Conservation (phyloP, 2,797 vertebrate species). For the Petrocephalus sullivani region DNA sequence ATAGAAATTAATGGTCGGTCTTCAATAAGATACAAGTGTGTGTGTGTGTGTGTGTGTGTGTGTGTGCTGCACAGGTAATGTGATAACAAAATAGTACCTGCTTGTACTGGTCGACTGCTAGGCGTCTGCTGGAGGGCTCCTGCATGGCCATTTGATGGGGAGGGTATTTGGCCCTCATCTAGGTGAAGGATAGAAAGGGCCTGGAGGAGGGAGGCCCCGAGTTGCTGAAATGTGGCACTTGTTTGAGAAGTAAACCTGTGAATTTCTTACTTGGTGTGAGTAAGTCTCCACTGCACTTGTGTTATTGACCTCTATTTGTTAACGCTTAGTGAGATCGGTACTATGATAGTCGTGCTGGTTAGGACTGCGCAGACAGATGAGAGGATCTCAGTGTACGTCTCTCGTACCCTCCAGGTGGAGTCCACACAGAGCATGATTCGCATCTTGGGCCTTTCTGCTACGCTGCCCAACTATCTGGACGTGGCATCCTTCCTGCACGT, state of each 20-base stretch:
- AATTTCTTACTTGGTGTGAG: not conserved
- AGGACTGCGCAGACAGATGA: not conserved
- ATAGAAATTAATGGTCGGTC: too few relatives aligned
- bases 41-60: too few relatives aligned
- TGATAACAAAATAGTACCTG: not conserved
- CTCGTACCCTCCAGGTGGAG: conserved; percentile 72
- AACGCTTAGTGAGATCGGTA: not conserved
- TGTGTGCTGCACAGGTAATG: not conserved
- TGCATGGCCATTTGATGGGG: not conserved
- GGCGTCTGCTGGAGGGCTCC: not conserved
- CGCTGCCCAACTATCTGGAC: conserved; percentile 93
- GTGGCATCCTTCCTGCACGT: conserved; percentile 90
- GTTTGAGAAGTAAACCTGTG: not conserved
- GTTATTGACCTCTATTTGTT: not conserved
- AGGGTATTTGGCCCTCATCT: not conserved
- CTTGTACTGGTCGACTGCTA: not conserved
- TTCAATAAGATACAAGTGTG: too few relatives aligned
- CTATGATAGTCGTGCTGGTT: not conserved
- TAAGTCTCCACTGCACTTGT: not conserved
- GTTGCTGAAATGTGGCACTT: not conserved
- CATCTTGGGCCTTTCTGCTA: conserved; percentile 94
- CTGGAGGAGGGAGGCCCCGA: not conserved
- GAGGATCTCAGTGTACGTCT: not conserved
- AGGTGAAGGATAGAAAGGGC: not conserved
- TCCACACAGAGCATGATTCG: conserved; percentile 98